Evolutionary conservation across 2,888 invertebrate genomes (phyloP), one percentile per base, ranked within the genome.

Genomic region (Zygogramma bicolorata): DNA sequence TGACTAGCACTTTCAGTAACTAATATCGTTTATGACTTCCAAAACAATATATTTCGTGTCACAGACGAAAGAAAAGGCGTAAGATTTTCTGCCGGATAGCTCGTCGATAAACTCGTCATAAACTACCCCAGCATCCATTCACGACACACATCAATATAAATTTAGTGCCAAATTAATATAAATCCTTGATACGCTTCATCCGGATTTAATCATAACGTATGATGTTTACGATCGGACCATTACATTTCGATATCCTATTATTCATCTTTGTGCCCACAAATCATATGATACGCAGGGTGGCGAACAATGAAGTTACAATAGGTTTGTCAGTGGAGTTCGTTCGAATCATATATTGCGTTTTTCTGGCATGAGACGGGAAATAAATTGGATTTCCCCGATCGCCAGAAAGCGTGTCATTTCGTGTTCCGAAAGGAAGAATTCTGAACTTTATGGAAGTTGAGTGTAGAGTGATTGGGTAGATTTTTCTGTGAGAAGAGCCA

Each of bases 281-380:
- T 77, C 79, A 75, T 71, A 40, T 65, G 59, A 71, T 67, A 76
- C 75, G 73, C 71, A 63, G 65, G 76, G 73, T 71, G 74, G 73
- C 77, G 74, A 79, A 77, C 80, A 77, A 80, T 79, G 79, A 79
- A 79, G 77, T 79, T 78, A 76, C 78, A 79, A 77, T 78, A 78
- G 74, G 71, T 58, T 66, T 71, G 77, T 74, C 76, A 70, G 61
- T 61, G 65, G 65, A 75, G 65, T 74, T 65, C 70, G 74, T 70
- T 71, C 72, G 76, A 74, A 74, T 79, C 75, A 75, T 75, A 79
- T 79, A 46, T 46, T 8, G 15, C 46, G 46, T 46, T 18, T 46
- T 22, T 46, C 20, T 46, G 18, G 18, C 1, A 20, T 22, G 46
- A 20, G 46, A 46, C 20, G 20, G 46, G 46, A 46, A 3, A 46